These are phyloP conservation scores for Pardosa pseudoannulata DNA, from an alignment of 2,888 invertebrate species.

Conservation along the genomic window DNA sequence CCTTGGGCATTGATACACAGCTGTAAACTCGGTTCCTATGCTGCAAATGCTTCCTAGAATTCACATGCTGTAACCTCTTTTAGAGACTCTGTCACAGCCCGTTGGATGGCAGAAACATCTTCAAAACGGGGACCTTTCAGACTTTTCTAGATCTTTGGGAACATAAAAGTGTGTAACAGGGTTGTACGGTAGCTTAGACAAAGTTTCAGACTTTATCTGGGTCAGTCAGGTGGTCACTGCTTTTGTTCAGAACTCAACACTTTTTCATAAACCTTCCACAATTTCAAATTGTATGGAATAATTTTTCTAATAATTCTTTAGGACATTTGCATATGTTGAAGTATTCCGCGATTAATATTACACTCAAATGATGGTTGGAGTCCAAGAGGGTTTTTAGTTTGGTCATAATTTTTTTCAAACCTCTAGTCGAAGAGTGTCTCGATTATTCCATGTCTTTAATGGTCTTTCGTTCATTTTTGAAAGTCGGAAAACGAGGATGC, in stretches of 20 bases:
- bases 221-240: not conserved
- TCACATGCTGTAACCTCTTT: not conserved
- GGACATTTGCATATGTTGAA: too few relatives aligned
- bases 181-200: not conserved
- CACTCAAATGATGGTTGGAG: constrained; percentile 19
- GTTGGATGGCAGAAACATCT: not conserved
- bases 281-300: not conserved
- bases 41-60: not conserved
- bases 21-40: not conserved
- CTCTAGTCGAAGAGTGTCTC: too few relatives aligned
- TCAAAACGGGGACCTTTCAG: not conserved
- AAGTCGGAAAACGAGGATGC: not conserved
- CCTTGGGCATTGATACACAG: not conserved
- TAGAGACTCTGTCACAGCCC: not conserved
- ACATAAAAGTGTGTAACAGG: too few relatives aligned
- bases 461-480: not conserved
- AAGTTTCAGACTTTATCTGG: too few relatives aligned
- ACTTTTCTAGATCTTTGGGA: not conserved
- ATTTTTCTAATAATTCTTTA: not conserved
- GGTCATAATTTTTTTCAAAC: not conserved
- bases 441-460: constrained; percentile 9
- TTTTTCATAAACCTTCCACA: not conserved
- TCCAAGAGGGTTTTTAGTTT: not conserved
- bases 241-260: not conserved
- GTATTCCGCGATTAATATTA: constrained; percentile 3